A percentile compares a stretch with the other conserved stretches of the same genome.
Conservation (phyloP, 2,797 vertebrate genomes). For the Lindbergichthys nudifrons region DNA sequence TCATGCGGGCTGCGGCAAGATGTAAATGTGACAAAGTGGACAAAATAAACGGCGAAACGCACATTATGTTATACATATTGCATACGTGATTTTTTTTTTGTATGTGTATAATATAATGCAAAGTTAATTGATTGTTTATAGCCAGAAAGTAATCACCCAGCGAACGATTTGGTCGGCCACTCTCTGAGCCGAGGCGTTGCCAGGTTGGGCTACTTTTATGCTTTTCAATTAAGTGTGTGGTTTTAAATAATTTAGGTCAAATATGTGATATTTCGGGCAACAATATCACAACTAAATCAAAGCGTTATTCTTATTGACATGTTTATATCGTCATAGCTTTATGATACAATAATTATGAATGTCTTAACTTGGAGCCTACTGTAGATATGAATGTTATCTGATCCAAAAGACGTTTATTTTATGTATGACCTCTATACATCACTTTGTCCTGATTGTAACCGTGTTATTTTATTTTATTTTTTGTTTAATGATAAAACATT, state of each 20-base stretch:
- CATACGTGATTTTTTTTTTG: background rate
- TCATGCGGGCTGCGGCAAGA: background rate
- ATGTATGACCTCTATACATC: background rate
- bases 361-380: too few species aligned
- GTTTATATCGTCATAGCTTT: background rate
- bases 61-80: background rate
- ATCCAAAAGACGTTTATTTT: background rate
- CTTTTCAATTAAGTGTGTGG: background rate
- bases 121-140: background rate
- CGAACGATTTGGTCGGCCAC: constrained; percentile 67
- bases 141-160: constrained; percentile 45
- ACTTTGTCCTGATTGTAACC: background rate
- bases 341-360: background rate
- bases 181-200: constrained; percentile 1
- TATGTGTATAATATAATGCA: background rate
- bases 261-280: background rate
- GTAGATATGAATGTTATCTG: background rate
- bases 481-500: background rate
- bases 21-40: background rate
- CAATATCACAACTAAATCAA: too few species aligned
- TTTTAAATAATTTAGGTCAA: background rate
- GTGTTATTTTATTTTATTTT: background rate
- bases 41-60: fast-evolving
- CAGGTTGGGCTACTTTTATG: background rate
- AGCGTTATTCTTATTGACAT: fast-evolving